These are phyloP conservation scores for Drosophila sturtevanti DNA, from an alignment of 1,140 invertebrate species.

Conservation along the genomic window DNA sequence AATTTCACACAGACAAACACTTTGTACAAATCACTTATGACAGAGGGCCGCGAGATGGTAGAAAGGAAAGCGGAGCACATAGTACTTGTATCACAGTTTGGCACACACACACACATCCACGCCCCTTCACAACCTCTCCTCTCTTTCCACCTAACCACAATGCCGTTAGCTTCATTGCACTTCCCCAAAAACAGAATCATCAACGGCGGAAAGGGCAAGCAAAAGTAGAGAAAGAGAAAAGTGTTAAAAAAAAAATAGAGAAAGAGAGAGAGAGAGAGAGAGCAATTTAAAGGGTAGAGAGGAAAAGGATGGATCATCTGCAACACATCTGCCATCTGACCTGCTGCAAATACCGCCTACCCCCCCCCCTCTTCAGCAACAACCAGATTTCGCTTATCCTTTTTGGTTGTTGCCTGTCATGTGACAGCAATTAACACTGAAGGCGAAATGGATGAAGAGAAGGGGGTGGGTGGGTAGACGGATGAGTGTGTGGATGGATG, in stretches of 20 bases:
- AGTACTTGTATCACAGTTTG: constrained; percentile 5
- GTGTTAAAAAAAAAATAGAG: constrained; percentile 2
- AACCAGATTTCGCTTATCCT: constrained; percentile 57
- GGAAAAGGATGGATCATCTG: not conserved
- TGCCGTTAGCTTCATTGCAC: constrained; percentile 40
- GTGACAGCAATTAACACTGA: constrained; percentile 78
- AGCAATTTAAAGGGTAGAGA: not conserved
- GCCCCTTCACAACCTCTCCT: not conserved
- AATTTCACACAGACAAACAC: constrained; percentile 61
- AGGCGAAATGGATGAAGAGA: constrained; percentile 43
- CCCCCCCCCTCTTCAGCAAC: not conserved
- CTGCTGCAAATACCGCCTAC: constrained; percentile 17
- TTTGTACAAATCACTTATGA: constrained; percentile 77
- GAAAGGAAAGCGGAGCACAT: not conserved
- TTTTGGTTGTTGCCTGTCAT: constrained; percentile 64
- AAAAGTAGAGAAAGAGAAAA: not conserved
- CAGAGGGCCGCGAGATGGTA: not conserved
- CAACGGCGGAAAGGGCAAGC: constrained; percentile 40
- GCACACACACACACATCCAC: constrained; percentile 7
- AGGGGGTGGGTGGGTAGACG: not conserved
- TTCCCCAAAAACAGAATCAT: constrained; percentile 71
- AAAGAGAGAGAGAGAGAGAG: not conserved
- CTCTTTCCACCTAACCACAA: not conserved
- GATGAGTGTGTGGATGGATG: not conserved
- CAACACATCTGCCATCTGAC: constrained; percentile 48